Percentiles rank a stretch among this genome's conserved stretches.
These are phyloP conservation scores for Thunnus thynnus DNA, from an alignment of 2,113 vertebrate species.

Conservation along the genomic window DNA sequence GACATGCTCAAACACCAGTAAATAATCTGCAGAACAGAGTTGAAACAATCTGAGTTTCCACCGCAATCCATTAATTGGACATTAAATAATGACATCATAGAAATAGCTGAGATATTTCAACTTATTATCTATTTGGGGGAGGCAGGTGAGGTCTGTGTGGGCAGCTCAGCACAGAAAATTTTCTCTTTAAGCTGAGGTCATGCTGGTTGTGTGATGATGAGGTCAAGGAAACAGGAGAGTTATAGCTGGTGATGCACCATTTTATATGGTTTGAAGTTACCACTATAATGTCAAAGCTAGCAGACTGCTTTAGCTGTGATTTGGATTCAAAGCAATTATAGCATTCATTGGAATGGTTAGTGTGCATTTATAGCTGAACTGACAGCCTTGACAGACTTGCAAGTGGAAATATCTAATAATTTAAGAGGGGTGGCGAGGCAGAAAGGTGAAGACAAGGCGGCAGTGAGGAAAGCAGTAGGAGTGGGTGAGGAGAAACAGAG, in stretches of 20 bases:
- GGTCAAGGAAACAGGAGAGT: slow-evolving; percentile 63
- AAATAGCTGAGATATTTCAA: slow-evolving; percentile 72
- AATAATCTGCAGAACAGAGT: slow-evolving; percentile 65
- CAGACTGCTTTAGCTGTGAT: slow-evolving; percentile 26
- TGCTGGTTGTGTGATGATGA: slow-evolving; percentile 43
- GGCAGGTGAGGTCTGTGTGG: slow-evolving; percentile 46
- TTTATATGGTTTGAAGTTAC: slow-evolving; percentile 47
- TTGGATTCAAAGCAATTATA: neutral
- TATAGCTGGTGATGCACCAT: slow-evolving; percentile 39
- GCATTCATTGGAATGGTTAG: neutral
- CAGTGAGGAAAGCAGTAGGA: neutral
- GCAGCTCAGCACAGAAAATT: slow-evolving; percentile 28
- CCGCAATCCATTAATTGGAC: slow-evolving; percentile 71
- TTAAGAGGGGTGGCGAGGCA: slow-evolving; percentile 11
- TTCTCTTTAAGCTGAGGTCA: slow-evolving; percentile 61
- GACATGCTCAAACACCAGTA: slow-evolving; percentile 69
- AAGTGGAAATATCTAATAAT: slow-evolving; percentile 27
- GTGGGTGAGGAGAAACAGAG: slow-evolving; percentile 42
- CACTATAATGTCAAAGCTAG: neutral
- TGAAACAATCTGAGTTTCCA: slow-evolving; percentile 65
- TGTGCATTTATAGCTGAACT: slow-evolving; percentile 3
- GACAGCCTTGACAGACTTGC: neutral
- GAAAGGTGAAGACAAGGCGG: slow-evolving; percentile 31
- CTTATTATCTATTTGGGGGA: slow-evolving; percentile 51
- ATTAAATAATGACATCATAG: slow-evolving; percentile 81